Evolutionary conservation across 2,888 invertebrate species (phyloP), one percentile per base, ranked within the genome.

Genomic region (Pyrrhosoma nymphula): DNA sequence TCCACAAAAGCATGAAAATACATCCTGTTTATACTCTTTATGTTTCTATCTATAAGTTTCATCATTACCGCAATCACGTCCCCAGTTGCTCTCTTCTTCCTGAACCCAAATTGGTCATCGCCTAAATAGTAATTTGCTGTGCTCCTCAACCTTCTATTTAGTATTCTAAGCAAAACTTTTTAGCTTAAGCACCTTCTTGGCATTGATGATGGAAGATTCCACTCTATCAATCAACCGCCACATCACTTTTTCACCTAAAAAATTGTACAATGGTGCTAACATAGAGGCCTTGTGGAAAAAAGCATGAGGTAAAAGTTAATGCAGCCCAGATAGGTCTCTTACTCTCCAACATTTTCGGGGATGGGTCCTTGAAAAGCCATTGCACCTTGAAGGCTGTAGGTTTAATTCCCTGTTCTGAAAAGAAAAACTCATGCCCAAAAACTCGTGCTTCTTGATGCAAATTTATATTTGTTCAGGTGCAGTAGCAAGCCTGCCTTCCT

Each of bases 171-270:
- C n/a, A n/a, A n/a, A n/a, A n/a, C n/a, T n/a, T n/a, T n/a, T n/a
- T n/a, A n/a, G n/a, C n/a, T n/a, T n/a, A n/a, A n/a, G n/a, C 20
- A 90, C 39, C 60, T 95, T 95, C 63, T 95, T 95, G 6, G 30
- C 63, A 30, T 39, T 10, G 6, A 12, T 12, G 6, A 90, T 35
- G 14, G 14, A 30, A 12, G 35, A 8, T 23, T 90, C 90, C 30
- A 12, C 30, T 47, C 23, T 47, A 30, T 30, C 90, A 35, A 14
- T 47, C 90, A 10, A 90, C 35, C 12, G 8, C 35, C 30, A 90
- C 90, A 10, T 12, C 35, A 90, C 90, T 23, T 23, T 23, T 39
- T 90, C n/a, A 8, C 8, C 23, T 12, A 90, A 35, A 12, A 88
- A 16, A 30, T 88, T 8, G 88, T 88, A 88, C 35, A 88, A 16